Conservation (phyloP, 2,797 vertebrate genomes). For the Sebastolobus altivelis region DNA sequence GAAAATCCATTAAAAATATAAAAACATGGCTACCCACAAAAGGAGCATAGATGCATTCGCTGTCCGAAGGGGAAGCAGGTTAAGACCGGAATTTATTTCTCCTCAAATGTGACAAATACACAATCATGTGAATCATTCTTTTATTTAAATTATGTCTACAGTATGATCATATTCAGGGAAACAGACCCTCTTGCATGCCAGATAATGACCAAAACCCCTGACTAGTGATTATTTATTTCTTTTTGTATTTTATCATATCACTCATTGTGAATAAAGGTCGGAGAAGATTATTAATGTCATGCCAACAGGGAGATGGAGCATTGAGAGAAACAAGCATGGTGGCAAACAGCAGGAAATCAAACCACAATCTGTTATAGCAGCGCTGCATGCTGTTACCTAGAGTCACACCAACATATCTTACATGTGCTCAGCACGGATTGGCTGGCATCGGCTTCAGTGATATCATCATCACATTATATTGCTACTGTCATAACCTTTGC, state of each 20-base stretch:
- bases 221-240: background rate
- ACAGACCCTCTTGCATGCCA: background rate
- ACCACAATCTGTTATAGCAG: slow-evolving; percentile 14
- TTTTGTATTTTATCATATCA: background rate
- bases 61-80: background rate
- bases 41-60: background rate
- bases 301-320: slow-evolving; percentile 8
- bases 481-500: slow-evolving; percentile 11
- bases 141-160: background rate
- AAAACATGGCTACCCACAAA: background rate
- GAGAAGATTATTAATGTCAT: background rate
- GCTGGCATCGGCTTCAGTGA: background rate
- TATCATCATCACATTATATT: slow-evolving; percentile 17
- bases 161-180: background rate
- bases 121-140: background rate
- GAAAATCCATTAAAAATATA: slow-evolving; percentile 4
- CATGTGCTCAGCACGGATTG: slow-evolving; percentile 13
- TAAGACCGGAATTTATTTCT: background rate
- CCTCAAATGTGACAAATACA: background rate
- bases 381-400: slow-evolving; percentile 23
- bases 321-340: slow-evolving; percentile 1
- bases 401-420: slow-evolving; percentile 34
- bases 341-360: slow-evolving; percentile 30
- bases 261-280: background rate
- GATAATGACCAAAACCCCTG: background rate